These are phyloP conservation scores for Venustaconcha ellipsiformis DNA, from an alignment of 1,140 invertebrate species.

Conservation along the genomic window DNA sequence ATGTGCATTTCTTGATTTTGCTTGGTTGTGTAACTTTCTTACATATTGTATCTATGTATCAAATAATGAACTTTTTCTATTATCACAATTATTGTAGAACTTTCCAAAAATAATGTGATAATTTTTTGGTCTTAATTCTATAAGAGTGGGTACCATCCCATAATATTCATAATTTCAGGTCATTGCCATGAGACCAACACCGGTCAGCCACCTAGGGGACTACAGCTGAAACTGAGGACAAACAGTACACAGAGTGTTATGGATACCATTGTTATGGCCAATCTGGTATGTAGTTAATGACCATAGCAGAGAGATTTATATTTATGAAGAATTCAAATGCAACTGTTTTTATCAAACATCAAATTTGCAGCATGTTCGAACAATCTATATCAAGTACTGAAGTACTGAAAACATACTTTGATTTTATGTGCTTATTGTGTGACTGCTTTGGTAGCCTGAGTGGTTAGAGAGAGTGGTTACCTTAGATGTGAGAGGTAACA, in stretches of 20 bases:
- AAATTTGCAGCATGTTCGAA: no score
- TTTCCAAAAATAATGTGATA: neutral
- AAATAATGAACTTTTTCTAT: neutral
- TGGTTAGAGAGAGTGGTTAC: no score
- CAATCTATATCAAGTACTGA: no score
- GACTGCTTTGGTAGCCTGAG: no score
- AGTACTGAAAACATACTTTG: no score
- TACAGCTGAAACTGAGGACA: conserved; percentile 96
- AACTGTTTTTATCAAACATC: no score
- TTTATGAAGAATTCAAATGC: no score
- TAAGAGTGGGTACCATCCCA: neutral
- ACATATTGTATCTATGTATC: neutral
- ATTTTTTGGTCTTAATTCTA: neutral
- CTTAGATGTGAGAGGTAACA: no score
- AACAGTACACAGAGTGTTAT: conserved; percentile 80
- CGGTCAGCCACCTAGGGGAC: conserved; percentile 93
- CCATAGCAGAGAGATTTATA: no score
- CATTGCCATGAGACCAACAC: conserved; percentile 95
- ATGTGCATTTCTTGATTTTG: neutral
- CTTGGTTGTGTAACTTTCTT: neutral
- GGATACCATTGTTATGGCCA: conserved; percentile 99
- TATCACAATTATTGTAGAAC: neutral
- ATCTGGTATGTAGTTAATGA: conserved; percentile 75
- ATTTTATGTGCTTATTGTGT: no score
- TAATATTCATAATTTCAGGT: conserved; percentile 61